These are phyloP conservation scores for Scaptomyza flava DNA, from an alignment of 2,888 invertebrate species.

Conservation along the genomic window DNA sequence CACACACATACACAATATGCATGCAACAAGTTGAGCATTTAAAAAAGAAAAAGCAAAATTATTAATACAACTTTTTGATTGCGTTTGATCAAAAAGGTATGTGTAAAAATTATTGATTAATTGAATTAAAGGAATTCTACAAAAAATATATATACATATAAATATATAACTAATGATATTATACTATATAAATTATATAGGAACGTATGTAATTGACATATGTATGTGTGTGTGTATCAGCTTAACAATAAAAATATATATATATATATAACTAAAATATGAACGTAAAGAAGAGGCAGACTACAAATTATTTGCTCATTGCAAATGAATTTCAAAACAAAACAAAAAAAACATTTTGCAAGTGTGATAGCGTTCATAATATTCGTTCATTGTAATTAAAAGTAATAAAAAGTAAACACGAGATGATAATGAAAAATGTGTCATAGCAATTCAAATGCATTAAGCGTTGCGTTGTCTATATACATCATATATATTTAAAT, in stretches of 20 bases:
- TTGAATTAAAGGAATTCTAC: slow-evolving; percentile 68
- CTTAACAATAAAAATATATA: slow-evolving; percentile 64
- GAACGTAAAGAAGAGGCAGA: slow-evolving; percentile 27
- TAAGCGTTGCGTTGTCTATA: slow-evolving; percentile 43
- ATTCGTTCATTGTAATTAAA: slow-evolving; percentile 73
- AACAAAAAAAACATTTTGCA: slow-evolving; percentile 78
- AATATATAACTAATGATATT: slow-evolving; percentile 71
- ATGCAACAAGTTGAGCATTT: slow-evolving; percentile 73
- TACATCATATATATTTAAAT: slow-evolving; percentile 10
- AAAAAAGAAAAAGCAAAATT: slow-evolving; percentile 46
- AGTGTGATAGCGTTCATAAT: slow-evolving; percentile 81
- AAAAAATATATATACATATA: slow-evolving; percentile 57
- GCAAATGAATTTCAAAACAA: slow-evolving; percentile 54
- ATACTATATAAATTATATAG: slow-evolving; percentile 68
- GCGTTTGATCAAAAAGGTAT: slow-evolving; percentile 73
- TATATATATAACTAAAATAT: slow-evolving; percentile 10
- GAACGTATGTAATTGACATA: slow-evolving; percentile 60
- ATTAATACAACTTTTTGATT: slow-evolving; percentile 67
- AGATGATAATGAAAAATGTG: slow-evolving; percentile 39
- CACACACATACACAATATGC: slow-evolving; percentile 48
- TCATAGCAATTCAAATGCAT: slow-evolving; percentile 53
- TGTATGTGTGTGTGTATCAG: slow-evolving; percentile 55
- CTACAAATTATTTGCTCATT: slow-evolving; percentile 64
- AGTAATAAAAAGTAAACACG: slow-evolving; percentile 19
- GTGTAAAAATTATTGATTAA: slow-evolving; percentile 50